Evolutionary conservation across 2,113 vertebrate species (phyloP).

Genomic region (Gambusia holbrooki): DNA sequence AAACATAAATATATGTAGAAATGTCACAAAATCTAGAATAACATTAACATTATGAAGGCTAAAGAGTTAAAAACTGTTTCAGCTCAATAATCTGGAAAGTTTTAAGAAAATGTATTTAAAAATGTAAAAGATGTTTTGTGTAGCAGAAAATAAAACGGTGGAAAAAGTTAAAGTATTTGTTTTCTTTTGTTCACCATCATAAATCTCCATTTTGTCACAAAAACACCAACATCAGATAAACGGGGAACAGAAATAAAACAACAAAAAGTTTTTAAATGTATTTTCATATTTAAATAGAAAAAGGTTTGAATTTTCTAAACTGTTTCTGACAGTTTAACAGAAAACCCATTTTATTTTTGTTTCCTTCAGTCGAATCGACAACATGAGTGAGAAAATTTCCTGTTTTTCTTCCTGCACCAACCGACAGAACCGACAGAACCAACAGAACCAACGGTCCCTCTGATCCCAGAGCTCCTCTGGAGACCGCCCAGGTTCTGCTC

Average conservation of each 20-base stretch:
- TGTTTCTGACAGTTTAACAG: not conserved
- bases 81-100: too few species aligned
- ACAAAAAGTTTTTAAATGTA: too few species aligned
- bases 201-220: not conserved
- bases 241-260: not conserved
- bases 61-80: too few species aligned
- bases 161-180: not conserved
- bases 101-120: too few species aligned
- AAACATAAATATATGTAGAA: too few species aligned
- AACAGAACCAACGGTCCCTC: conserved; percentile 19
- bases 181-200: not conserved
- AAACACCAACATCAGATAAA: not conserved
- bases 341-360: not conserved
- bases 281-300: too few species aligned
- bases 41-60: too few species aligned
- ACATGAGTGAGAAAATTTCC: conserved; percentile 34
- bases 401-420: conserved; percentile 50
- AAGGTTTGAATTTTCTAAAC: too few species aligned
- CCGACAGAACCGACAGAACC: not conserved
- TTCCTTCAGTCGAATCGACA: conserved; percentile 12
- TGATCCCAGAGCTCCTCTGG: conserved; percentile 60
- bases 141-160: too few species aligned
- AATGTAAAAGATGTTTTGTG: too few species aligned
- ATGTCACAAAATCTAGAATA: too few species aligned
- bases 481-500: conserved; percentile 42